phyloP scores from a whole-genome alignment of 2,888 invertebrate species.

The Drosophila borborema region DNA sequence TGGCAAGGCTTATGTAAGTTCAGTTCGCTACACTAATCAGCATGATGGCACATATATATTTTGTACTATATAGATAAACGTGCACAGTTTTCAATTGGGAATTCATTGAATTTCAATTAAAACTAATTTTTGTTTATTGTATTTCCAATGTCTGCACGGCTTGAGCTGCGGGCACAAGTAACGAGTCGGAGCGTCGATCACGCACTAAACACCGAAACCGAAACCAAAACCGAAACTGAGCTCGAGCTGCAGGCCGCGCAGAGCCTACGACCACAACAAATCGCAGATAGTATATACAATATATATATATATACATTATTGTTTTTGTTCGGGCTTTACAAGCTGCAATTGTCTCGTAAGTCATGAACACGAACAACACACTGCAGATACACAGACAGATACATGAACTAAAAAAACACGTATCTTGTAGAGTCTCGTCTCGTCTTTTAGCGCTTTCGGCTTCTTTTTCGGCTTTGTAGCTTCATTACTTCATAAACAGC shows the following conservation, averaged over 20 bases:
- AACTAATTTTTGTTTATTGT: neutral
- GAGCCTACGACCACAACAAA: slow-evolving; percentile 31
- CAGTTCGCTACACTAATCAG: slow-evolving; percentile 29
- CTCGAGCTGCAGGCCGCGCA: slow-evolving; percentile 41
- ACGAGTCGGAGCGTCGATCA: slow-evolving; percentile 67
- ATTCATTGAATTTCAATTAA: slow-evolving; percentile 22
- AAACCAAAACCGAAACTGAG: slow-evolving; percentile 34
- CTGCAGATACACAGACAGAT: slow-evolving; percentile 24
- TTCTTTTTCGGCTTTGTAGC: slow-evolving; percentile 29
- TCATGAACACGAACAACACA: slow-evolving; percentile 36
- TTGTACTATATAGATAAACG: neutral
- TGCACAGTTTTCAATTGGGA: slow-evolving; percentile 7
- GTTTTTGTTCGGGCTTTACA: slow-evolving; percentile 36
- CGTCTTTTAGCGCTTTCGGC: slow-evolving; percentile 22
- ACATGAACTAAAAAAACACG: slow-evolving; percentile 5
- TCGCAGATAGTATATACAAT: neutral
- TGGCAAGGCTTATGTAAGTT: slow-evolving; percentile 2
- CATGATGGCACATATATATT: slow-evolving; percentile 5
- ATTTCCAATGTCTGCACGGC: slow-evolving; percentile 8
- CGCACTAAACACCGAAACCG: slow-evolving; percentile 63
- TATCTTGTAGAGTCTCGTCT: slow-evolving; percentile 4
- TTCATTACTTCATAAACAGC: slow-evolving; percentile 62
- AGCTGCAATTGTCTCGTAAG: slow-evolving; percentile 50
- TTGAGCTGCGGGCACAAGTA: slow-evolving; percentile 58
- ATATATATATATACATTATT: neutral